Evolutionary conservation across 23 tunicate species (phyloP), one percentile per base, ranked within the genome.

Genomic region (Phallusia fumigata): DNA sequence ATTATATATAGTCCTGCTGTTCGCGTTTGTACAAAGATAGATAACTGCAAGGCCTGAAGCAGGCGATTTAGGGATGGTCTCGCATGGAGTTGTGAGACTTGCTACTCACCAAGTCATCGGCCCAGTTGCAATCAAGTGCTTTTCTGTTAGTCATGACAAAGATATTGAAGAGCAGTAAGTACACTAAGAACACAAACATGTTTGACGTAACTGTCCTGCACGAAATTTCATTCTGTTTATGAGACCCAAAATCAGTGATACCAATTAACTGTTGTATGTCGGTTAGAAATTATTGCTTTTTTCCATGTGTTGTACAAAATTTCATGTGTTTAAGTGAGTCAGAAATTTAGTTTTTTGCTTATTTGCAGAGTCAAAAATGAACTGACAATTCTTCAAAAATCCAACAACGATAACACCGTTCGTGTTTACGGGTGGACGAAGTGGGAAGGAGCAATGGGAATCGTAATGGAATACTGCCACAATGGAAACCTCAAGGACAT

Each of bases 391-490:
- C 32, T 65, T 5, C 74, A 26, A 26, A 65, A 26, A 30, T 28
- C 74, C 31, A 30, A 65, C 74, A 65, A 65, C 74, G 32, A 28
- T 5, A 28, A 65, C 32, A 65, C 11, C 12, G 77, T 74, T 31
- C 45, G 77, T 33, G 77, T 74, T 1, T 74, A 74, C 45, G 77
- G 77, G 11, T 33, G 22, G 22, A 74, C 77, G 31, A 74, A 35
- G 13, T 74, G 77, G 77, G 35, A 33, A 33, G 77, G 35, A 19
- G 40, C 77, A 5, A 33, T 74, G 45, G 77, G 35, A 1, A 74
- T 74, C 35, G 77, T 74, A 3, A 74, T 31, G 77, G 77, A 74
- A 35, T 74, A 74, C 31, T 33, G 40, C 45, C 6, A 74, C 45
- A 28, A 35, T 19, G 77, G 77, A 35, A 74, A 74, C 35, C 77